Evolutionary conservation across 2,888 invertebrate species (phyloP), one percentile per base, ranked within the genome.

Genomic region (Megaustenia siamemsis): DNA sequence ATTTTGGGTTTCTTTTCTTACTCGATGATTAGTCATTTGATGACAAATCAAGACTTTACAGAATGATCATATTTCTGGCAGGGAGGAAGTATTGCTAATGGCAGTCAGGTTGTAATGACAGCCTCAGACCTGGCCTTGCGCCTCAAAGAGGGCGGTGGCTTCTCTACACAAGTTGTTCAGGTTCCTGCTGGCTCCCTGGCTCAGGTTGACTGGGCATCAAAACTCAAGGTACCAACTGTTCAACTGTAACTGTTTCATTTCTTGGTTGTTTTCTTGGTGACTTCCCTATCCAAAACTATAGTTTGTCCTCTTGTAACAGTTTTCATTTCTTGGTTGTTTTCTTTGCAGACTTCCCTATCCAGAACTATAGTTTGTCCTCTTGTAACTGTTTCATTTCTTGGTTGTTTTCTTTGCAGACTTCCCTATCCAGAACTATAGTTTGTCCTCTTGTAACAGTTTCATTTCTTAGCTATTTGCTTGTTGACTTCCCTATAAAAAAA

Each of bases 171-270:
- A 85, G 88, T 90, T 49, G 88, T 91, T 40, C 90, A 89, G 82
- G 90, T 91, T 15, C 90, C 91, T 1, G 87, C 90, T 18, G 89
- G 88, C 12, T 87, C 89, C 40, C 83, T 91, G 12, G 76, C 89
- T 32, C 86, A 90, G 32, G 88, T 90, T 18, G 92, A 92, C 86
- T 92, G 90, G 91, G 90, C 91, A 5, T 86, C 89, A 53, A 92
- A 92, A 86, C 87, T 92, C 10, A 92, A 92, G 90, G 91, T 91
- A 76, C n/a, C 1, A 8, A 24, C 28, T 53, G 45, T 45, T 1
- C 28, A 18, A 2, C 1, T 40, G 12, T 8, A n/a, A n/a, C n/a
- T n/a, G n/a, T n/a, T n/a, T 12, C 18, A 28, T 21, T 24, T 69
- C 24, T n/a, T 43, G 1, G 66, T 66, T 66, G 32, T 28, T 66